Base-by-base conservation (phyloP, 2,797 vertebrate species). In the Fundulus diaphanus region DNA sequence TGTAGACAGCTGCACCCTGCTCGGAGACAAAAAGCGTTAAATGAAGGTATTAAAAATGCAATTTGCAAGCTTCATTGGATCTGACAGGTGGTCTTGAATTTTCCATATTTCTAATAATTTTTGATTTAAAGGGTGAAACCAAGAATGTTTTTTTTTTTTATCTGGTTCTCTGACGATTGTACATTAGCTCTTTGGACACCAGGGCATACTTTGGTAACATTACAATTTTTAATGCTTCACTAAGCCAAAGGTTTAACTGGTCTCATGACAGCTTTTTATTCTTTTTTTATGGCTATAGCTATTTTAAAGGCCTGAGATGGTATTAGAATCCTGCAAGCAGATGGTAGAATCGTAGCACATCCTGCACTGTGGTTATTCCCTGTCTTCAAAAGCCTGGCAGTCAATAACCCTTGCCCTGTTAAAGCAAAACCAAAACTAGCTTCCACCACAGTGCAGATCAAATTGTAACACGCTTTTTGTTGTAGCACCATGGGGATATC, bases 401-500 rank as follows among this genome's bases (percentile, higher is more conserved):
- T 78, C 49, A 57, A 72, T 69, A 72, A 77, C 59, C 61, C 77
- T 66, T 77, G 46, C 46, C 22, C 67, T 74, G 51, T 79, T 78
- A 40, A 77, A 79, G 42, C 27, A 72, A 48, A 85, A 78, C 59
- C 20, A 74, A 87, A 83, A 76, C 57, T 7, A 73, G 49, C 77
- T 79, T 78, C 76, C 76, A 67, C 59, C 44, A 7, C 37, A 44
- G 56, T 18, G 31, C 77, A 44, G 85, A 86, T 86, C 79, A 74
- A 51, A 48, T 82, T 82, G 73, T 72, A 22, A 44, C 51, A 71
- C 76, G 74, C 86, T 89, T 82, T 57, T 68, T 79, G 72, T 81
- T 70, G 70, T 65, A 57, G 76, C 81, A 88, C 85, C 66, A 42
- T 18, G 27, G 87, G 83, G 87, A 90, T 80, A 88, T 84, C 81